Conservation (phyloP, 2,797 vertebrate species). For the Ptychadena robeensis region DNA sequence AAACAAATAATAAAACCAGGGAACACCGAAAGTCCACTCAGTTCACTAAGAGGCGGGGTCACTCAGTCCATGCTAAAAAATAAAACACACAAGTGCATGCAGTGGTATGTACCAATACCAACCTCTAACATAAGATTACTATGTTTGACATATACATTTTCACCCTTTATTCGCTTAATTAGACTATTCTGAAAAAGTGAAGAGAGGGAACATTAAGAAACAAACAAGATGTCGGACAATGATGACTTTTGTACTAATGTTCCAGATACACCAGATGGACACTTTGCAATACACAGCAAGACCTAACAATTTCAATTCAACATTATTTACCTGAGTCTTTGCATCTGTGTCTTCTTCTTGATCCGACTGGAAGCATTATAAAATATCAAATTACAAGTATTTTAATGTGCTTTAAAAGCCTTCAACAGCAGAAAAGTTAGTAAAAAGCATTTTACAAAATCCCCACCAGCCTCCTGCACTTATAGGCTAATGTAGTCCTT, state of each 20-base stretch:
- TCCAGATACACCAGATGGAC: slow-evolving; percentile 62
- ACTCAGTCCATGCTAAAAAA: slow-evolving; percentile 73
- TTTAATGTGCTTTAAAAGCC: neutral
- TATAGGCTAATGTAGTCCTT: too few relatives aligned
- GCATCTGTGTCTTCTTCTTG: slow-evolving; percentile 91
- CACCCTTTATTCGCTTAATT: slow-evolving; percentile 93
- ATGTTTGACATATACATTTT: slow-evolving; percentile 98
- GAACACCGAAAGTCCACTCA: slow-evolving; percentile 46
- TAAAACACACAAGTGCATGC: slow-evolving; percentile 76
- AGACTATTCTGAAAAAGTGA: slow-evolving; percentile 94
- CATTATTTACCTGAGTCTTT: slow-evolving; percentile 87
- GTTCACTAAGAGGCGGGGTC: slow-evolving; percentile 70
- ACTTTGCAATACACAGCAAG: slow-evolving; percentile 45
- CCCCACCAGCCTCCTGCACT: too few relatives aligned
- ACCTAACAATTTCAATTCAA: neutral
- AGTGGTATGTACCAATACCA: slow-evolving; percentile 85
- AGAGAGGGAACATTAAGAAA: slow-evolving; percentile 79
- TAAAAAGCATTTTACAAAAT: neutral
- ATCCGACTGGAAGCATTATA: slow-evolving; percentile 86
- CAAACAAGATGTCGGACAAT: slow-evolving; percentile 67
- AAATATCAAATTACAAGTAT: slow-evolving; percentile 8
- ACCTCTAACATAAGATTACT: slow-evolving; percentile 99
- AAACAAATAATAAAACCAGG: slow-evolving; percentile 51
- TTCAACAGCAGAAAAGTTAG: neutral
- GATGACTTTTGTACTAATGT: slow-evolving; percentile 68